Evolutionary conservation across 2,113 vertebrate genomes (phyloP).

Genomic region (Chaenocephalus aceratus): DNA sequence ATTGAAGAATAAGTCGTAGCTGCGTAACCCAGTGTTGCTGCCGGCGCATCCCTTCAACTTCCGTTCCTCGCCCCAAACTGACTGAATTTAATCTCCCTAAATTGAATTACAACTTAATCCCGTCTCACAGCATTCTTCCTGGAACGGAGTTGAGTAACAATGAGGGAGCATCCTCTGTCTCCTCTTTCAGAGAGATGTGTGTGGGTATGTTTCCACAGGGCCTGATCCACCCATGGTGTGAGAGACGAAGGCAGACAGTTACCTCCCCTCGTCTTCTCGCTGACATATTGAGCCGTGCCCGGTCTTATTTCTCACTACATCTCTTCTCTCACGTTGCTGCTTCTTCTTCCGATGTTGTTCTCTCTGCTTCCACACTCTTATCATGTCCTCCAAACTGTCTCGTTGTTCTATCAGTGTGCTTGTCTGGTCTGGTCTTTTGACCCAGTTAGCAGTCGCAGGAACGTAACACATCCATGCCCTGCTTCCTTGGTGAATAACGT

Average conservation of each 20-base stretch:
- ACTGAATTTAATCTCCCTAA: conserved; percentile 50
- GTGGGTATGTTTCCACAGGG: neutral
- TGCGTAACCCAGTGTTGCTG: conserved; percentile 10
- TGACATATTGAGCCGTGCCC: conserved; percentile 36
- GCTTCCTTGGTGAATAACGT: neutral
- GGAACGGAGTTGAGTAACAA: conserved; percentile 6
- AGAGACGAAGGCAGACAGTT: conserved; percentile 13
- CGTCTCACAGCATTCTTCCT: conserved; percentile 1
- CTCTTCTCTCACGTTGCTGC: conserved; percentile 3
- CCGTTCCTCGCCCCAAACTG: conserved; percentile 8
- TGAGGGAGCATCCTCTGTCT: neutral
- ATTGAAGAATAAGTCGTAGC: neutral
- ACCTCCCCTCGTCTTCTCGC: conserved; percentile 9
- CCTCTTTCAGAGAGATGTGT: neutral
- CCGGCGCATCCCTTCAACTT: conserved; percentile 5
- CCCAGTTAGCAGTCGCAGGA: neutral
- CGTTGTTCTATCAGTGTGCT: neutral
- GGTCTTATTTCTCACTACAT: conserved; percentile 36
- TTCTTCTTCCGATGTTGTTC: neutral
- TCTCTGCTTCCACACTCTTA: no score
- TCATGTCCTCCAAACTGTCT: no score
- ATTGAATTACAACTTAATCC: conserved; percentile 62
- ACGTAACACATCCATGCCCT: no score
- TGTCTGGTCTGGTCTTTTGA: neutral
- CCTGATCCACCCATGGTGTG: conserved; percentile 24